Evolutionary conservation across 2,113 vertebrate genomes (phyloP), one percentile per base, ranked within the genome.

Genomic region (Budorcas taxicolor): DNA sequence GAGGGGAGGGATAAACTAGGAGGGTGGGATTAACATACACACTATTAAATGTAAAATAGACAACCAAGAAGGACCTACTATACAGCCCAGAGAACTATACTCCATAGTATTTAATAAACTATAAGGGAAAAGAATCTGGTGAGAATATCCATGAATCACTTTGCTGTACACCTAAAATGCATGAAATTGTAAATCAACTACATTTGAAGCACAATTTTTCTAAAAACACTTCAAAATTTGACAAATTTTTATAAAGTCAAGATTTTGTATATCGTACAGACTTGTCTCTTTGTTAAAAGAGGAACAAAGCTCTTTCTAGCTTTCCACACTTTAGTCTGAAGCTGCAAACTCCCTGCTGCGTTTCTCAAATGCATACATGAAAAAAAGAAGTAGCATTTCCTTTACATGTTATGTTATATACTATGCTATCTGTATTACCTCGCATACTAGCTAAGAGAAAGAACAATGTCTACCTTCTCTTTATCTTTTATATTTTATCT

Each of bases 91-190:
- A 47, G 15, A 16, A 47, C 43, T 80, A 3, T 31, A 31, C 15
- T 80, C 27, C 15, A 31, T 31, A 47, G 27, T 31, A 31, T 29
- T 29, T 47, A 80, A 80, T 47, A 47, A 47, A 29, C 43, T 80
- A 47, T 8, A 47, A 78, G 43, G 43, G 43, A 47, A 80, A 78
- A 10, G 14, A 78, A 47, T 17, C 27, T 47, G 76, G 15, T 10
- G 47, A 31, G 27, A 10, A 17, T 31, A 78, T 17, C 10, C 27
- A 80, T 17, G 27, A 47, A 17, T 80, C 43, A 80, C 27, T 47
- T 45, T 31, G 15, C 14, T 80, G 15, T 16, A 47, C 4, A 27
- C 11, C 14, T 31, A 8, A 80, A 31, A 80, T 0, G 1, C 8
- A 31, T 29, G 27, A 80, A 31, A 80, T 31, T 5, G 15, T 31